Conservation (phyloP, 2,888 invertebrate genomes). For the Tenthredo amoena region DNA sequence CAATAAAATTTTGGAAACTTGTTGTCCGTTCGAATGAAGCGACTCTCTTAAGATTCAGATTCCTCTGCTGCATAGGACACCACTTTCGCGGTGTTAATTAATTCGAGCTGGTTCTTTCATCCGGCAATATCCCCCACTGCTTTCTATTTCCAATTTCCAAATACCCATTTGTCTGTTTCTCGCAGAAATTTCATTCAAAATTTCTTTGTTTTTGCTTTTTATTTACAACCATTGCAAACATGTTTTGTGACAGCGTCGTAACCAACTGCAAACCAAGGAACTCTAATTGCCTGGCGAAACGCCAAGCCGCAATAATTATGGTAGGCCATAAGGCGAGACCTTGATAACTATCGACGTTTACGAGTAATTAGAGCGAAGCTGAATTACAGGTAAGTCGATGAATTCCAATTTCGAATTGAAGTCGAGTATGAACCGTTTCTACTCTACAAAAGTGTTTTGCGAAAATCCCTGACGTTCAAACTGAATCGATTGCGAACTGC, state of each 20-base stretch:
- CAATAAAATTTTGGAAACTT: background rate
- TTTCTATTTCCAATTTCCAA: conserved; percentile 7
- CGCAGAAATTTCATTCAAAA: background rate
- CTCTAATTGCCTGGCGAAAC: background rate
- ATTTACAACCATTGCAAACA: background rate
- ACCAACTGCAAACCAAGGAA: background rate
- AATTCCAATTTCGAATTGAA: background rate
- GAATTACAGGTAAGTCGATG: background rate
- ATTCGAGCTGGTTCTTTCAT: background rate
- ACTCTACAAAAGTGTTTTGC: too few relatives aligned
- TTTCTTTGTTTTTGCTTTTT: background rate
- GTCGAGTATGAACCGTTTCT: background rate
- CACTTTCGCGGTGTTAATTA: background rate
- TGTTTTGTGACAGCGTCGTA: background rate
- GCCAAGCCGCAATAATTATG: too few relatives aligned
- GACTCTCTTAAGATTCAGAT: background rate
- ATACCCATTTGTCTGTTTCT: background rate
- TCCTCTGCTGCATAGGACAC: background rate
- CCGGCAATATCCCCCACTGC: background rate
- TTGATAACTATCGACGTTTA: background rate
- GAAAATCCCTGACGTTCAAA: background rate
- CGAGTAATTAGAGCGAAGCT: background rate
- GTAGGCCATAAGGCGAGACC: background rate
- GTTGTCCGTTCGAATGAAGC: background rate
- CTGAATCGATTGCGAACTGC: background rate